Evolutionary conservation across 1,140 invertebrate species (phyloP).

Genomic region (Aradophagus sp.): DNA sequence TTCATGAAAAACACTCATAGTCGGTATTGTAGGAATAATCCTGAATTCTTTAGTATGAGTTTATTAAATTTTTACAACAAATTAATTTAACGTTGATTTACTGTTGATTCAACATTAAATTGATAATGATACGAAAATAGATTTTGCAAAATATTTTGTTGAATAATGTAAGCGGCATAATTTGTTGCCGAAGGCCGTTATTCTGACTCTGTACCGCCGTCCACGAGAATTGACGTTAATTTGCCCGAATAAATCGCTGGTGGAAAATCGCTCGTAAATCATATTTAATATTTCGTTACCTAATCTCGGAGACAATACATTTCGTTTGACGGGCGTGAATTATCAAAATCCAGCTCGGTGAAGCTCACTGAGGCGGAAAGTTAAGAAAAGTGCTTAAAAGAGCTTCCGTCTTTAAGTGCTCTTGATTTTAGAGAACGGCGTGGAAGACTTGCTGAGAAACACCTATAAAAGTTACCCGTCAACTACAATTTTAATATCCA

Average conservation of each 20-base stretch:
- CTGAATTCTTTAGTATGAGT: no score
- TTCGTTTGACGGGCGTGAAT: conserved; percentile 53
- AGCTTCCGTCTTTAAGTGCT: conserved; percentile 53
- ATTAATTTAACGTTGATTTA: no score
- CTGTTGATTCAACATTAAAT: no score
- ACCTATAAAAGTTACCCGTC: conserved; percentile 53
- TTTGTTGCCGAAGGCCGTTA: no score
- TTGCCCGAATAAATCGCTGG: conserved; percentile 17
- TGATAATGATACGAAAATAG: no score
- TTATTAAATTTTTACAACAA: no score
- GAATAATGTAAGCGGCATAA: no score
- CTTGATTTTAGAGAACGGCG: conserved; percentile 43
- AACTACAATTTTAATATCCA: conserved; percentile 51
- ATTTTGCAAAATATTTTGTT: no score
- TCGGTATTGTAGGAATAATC: no score
- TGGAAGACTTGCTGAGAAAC: conserved; percentile 37
- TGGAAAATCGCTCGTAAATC: conserved; percentile 19
- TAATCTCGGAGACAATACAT: conserved; percentile 39
- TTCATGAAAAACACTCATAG: no score
- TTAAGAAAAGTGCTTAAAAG: conserved; percentile 59
- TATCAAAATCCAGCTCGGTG: conserved; percentile 49
- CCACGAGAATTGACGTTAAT: conserved; percentile 20
- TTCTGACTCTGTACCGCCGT: not conserved
- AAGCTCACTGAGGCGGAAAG: conserved; percentile 40
- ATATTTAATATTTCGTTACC: conserved; percentile 33